phyloP scores from a whole-genome alignment of 2,113 vertebrate genomes.

The Phylloscopus trochiloides region DNA sequence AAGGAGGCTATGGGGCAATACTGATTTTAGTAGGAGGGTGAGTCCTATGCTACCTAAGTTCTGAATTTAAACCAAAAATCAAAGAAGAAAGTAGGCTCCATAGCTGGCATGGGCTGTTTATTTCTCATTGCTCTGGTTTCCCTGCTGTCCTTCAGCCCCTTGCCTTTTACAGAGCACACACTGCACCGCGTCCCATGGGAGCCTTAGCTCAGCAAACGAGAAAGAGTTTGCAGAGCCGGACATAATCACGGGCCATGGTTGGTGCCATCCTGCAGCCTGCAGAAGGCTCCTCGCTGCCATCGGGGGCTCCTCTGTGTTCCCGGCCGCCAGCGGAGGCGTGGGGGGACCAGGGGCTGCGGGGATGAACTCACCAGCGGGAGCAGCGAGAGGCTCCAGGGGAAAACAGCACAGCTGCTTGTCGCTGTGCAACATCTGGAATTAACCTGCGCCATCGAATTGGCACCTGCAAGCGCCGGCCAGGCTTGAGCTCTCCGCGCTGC shows the following conservation, averaged over 20 bases:
- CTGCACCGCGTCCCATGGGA: slow-evolving; percentile 41
- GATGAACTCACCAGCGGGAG: not conserved
- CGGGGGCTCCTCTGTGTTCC: slow-evolving; percentile 18
- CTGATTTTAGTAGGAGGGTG: not conserved
- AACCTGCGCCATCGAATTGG: not conserved
- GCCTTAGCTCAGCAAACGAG: slow-evolving; percentile 24
- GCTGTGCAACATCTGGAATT: not conserved
- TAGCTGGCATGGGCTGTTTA: not conserved
- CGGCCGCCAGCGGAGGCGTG: not conserved
- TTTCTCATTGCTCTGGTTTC: not conserved
- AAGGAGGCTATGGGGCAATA: not conserved
- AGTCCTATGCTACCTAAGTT: not conserved
- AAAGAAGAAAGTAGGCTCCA: not conserved
- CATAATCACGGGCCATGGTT: not conserved
- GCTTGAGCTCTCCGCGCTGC: rapidly evolving
- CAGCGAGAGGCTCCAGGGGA: not conserved
- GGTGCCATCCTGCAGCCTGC: not conserved
- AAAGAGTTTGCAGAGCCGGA: slow-evolving; percentile 24
- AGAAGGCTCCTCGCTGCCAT: not conserved
- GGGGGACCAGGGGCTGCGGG: not conserved
- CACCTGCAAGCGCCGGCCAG: rapidly evolving
- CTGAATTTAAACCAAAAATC: not conserved
- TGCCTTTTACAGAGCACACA: not conserved
- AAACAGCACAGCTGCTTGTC: not conserved
- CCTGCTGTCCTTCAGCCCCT: not conserved